These are phyloP conservation scores for Hirudinaria manillensis DNA, from an alignment of 2,888 invertebrate species.

Conservation along the genomic window DNA sequence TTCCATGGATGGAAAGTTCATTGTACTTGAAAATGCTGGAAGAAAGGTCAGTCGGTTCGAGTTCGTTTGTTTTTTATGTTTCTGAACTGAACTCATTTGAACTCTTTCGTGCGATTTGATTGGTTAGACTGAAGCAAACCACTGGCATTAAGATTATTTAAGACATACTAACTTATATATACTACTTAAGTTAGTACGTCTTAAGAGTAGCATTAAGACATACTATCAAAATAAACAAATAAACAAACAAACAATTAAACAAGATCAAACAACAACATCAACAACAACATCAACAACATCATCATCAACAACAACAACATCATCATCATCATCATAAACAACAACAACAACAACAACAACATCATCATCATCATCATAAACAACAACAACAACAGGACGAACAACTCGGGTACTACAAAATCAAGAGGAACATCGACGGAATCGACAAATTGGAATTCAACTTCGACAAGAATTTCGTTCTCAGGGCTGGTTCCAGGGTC, in stretches of 20 bases:
- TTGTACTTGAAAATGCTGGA: slow-evolving; percentile 56
- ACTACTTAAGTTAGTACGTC: too few species aligned
- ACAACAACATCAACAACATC: neutral
- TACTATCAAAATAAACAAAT: too few species aligned
- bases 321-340: neutral
- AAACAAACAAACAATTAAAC: too few species aligned
- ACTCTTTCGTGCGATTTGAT: too few species aligned
- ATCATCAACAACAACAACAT: neutral
- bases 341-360: neutral
- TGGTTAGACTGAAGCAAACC: too few species aligned
- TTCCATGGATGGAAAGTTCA: slow-evolving; percentile 55
- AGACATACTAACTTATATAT: too few species aligned
- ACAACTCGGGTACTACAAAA: slow-evolving; percentile 34
- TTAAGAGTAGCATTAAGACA: too few species aligned
- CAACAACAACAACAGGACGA: slow-evolving; percentile 31
- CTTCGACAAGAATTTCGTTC: slow-evolving; percentile 30
- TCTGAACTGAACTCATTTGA: too few species aligned
- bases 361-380: neutral
- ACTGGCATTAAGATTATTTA: too few species aligned
- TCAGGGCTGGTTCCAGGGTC: slow-evolving; percentile 32
- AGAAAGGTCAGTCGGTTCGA: slow-evolving; percentile 43
- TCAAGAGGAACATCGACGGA: slow-evolving; percentile 36
- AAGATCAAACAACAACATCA: too few species aligned
- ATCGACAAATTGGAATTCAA: slow-evolving; percentile 29
- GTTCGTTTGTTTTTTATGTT: neutral